phyloP scores from a whole-genome alignment of 2,797 vertebrate species.

The Distichodus sexfasciatus region DNA sequence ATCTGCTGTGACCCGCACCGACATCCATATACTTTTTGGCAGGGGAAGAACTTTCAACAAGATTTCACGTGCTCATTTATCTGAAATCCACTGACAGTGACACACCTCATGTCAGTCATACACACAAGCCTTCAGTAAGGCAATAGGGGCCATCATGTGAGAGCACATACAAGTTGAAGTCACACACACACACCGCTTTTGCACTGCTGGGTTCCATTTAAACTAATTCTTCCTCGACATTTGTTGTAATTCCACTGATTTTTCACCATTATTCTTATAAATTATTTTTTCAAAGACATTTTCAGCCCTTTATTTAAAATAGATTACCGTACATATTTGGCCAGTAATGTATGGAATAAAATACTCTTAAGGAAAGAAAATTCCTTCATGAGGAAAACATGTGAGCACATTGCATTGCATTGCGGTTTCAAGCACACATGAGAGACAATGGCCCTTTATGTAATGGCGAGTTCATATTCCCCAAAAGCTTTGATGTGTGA shows the following conservation, averaged over 20 bases:
- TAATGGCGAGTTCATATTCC: neutral
- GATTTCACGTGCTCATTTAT: slow-evolving; percentile 8
- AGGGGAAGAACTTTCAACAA: neutral
- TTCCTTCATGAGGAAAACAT: neutral
- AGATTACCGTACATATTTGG: too few species aligned
- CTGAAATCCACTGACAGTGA: slow-evolving; percentile 21
- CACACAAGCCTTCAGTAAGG: neutral
- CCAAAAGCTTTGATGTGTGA: slow-evolving; percentile 60
- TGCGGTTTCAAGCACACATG: neutral
- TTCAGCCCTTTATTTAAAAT: too few species aligned
- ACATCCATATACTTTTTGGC: slow-evolving; percentile 58
- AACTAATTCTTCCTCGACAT: too few species aligned
- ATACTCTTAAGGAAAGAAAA: too few species aligned
- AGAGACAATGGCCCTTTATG: neutral
- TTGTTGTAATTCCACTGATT: too few species aligned
- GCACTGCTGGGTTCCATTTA: neutral
- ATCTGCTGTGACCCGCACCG: slow-evolving; percentile 54
- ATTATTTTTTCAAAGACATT: too few species aligned
- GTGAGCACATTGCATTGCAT: too few species aligned
- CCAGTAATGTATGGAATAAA: too few species aligned
- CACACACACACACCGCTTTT: neutral
- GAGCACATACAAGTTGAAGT: neutral
- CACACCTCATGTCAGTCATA: slow-evolving; percentile 21
- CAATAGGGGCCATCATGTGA: neutral
- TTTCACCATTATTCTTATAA: too few species aligned